A percentile compares a stretch with the other conserved stretches of the same genome.
Conservation (phyloP, 2,888 invertebrate genomes). For the Ormyrus rosae region DNA sequence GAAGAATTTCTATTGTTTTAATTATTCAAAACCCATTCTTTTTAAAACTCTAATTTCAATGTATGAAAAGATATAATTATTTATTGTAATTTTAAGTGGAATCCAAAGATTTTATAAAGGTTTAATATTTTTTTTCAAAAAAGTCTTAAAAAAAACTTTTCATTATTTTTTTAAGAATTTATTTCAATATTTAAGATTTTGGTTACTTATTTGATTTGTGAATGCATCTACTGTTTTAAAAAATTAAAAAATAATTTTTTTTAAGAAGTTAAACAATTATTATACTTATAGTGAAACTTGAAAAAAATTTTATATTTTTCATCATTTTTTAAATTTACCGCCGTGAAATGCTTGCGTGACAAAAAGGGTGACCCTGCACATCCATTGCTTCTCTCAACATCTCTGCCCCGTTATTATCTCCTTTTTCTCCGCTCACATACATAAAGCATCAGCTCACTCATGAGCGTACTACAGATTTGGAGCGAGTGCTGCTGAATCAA, state of each 20-base stretch:
- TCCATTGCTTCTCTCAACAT: neutral
- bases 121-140: too few relatives aligned
- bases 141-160: neutral
- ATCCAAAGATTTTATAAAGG: too few relatives aligned
- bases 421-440: neutral
- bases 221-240: too few relatives aligned
- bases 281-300: too few relatives aligned
- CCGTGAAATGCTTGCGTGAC: neutral
- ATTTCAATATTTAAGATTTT: too few relatives aligned
- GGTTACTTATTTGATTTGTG: too few relatives aligned
- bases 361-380: neutral
- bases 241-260: neutral
- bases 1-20: conserved; percentile 14
- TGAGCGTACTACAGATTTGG: neutral
- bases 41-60: too few relatives aligned
- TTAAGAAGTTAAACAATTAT: too few relatives aligned
- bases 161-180: neutral
- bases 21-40: neutral
- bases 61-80: too few relatives aligned
- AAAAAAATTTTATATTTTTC: neutral
- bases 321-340: conserved; percentile 2
- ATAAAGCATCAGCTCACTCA: too few relatives aligned
- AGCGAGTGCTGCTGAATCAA: too few relatives aligned
- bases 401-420: neutral
- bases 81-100: too few relatives aligned